Conservation (phyloP, 2,113 vertebrate genomes). For the Neodontobutis hainanensis region DNA sequence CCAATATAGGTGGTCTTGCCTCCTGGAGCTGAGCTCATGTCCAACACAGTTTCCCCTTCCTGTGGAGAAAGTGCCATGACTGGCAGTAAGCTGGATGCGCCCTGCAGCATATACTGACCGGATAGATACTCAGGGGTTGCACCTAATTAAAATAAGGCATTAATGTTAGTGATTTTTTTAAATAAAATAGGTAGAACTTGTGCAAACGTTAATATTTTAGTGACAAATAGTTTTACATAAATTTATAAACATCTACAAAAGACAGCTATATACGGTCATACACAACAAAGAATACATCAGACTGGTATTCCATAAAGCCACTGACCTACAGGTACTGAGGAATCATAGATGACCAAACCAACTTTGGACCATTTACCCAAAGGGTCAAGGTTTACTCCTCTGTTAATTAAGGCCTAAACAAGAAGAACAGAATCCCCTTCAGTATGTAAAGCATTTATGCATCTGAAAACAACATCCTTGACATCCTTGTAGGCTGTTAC, state of each 20-base stretch:
- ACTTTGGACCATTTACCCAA: conserved; percentile 98
- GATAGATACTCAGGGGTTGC: conserved; percentile 97
- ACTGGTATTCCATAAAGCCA: conserved; percentile 1
- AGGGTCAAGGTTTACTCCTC: conserved; percentile 95
- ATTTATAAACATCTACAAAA: no score
- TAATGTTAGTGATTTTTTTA: neutral
- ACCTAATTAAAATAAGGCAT: conserved; percentile 69
- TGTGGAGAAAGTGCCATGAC: conserved; percentile 96
- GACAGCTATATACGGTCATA: no score
- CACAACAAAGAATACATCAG: neutral
- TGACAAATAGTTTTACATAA: no score
- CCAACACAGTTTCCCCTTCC: conserved; percentile 91
- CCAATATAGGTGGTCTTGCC: conserved; percentile 98
- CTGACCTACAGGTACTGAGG: conserved; percentile 94
- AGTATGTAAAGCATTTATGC: neutral
- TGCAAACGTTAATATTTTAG: no score
- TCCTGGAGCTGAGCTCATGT: conserved; percentile 96
- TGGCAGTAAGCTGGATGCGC: conserved; percentile 94
- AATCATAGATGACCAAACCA: conserved; percentile 92
- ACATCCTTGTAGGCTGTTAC: conserved; percentile 70
- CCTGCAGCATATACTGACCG: conserved; percentile 98
- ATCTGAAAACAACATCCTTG: neutral
- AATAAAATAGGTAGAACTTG: neutral
- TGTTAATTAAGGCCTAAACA: conserved; percentile 91
- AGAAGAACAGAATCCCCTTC: conserved; percentile 8